phyloP scores from a whole-genome alignment of 2,113 vertebrate species.

The Scortum barcoo region DNA sequence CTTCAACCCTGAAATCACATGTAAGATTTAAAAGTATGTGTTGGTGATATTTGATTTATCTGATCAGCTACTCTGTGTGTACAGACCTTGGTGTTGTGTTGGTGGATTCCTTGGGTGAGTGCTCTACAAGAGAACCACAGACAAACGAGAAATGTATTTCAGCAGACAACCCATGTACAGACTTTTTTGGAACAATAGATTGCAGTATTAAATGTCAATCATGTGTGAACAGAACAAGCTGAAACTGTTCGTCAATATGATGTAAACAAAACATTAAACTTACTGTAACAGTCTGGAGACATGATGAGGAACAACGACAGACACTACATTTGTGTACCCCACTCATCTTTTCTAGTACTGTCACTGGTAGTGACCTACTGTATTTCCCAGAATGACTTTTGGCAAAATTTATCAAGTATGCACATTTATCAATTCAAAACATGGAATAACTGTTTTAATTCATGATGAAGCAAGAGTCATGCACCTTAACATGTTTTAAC shows the following conservation, averaged over 20 bases:
- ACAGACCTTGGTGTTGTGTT: constrained; percentile 20
- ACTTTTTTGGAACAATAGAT: not conserved
- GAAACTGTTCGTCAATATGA: not conserved
- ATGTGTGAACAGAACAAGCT: not conserved
- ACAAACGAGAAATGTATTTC: not conserved
- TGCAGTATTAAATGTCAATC: not conserved
- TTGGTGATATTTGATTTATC: not conserved
- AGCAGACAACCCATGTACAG: not conserved
- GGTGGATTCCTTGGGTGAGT: not conserved
- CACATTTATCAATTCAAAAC: too few relatives aligned
- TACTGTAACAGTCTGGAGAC: not conserved
- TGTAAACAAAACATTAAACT: not conserved
- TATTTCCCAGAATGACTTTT: not conserved
- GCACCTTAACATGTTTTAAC: not conserved
- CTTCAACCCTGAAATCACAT: constrained; percentile 33
- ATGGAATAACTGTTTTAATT: not conserved
- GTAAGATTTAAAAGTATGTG: not conserved
- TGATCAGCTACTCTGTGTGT: not conserved
- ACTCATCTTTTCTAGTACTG: not conserved
- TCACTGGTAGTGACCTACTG: too few relatives aligned
- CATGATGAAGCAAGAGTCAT: too few relatives aligned
- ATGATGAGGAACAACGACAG: not conserved
- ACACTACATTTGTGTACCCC: not conserved
- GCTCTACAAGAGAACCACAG: not conserved
- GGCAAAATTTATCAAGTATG: not conserved